phyloP scores from a whole-genome alignment of 2,888 invertebrate genomes.

The Hypomecis punctinalis region DNA sequence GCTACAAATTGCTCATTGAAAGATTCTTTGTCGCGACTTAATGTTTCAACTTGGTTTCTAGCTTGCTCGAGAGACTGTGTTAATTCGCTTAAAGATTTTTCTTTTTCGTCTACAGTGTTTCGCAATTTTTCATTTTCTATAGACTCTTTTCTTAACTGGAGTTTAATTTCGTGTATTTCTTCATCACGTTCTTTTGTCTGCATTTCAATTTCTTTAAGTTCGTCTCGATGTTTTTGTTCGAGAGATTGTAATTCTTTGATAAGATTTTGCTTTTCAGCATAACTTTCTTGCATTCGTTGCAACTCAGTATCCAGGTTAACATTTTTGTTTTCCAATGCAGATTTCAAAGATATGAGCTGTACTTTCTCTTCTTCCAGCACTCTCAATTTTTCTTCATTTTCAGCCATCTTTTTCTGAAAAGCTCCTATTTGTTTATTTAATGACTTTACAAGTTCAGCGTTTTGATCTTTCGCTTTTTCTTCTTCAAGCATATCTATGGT shows the following conservation, averaged over 20 bases:
- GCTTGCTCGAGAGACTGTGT: conserved; percentile 76
- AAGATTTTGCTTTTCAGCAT: conserved; percentile 73
- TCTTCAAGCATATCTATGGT: conserved; percentile 80
- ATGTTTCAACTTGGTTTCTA: conserved; percentile 69
- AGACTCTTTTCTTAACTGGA: conserved; percentile 84
- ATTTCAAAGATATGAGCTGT: conserved; percentile 68
- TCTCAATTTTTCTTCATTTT: conserved; percentile 71
- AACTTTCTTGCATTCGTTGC: conserved; percentile 71
- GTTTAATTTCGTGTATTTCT: conserved; percentile 82
- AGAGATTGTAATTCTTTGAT: conserved; percentile 78
- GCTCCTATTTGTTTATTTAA: conserved; percentile 82
- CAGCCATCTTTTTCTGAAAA: conserved; percentile 72
- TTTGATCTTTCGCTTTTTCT: conserved; percentile 79
- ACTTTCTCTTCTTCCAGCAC: conserved; percentile 76
- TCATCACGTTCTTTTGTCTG: conserved; percentile 84
- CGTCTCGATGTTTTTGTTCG: conserved; percentile 77
- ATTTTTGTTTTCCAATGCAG: conserved; percentile 65
- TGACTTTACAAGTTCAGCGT: conserved; percentile 79
- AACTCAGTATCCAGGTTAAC: conserved; percentile 65
- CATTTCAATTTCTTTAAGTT: conserved; percentile 71
- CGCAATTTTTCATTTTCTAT: conserved; percentile 87
- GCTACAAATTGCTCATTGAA: conserved; percentile 67
- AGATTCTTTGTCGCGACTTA: conserved; percentile 72
- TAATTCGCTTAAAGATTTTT: conserved; percentile 75
- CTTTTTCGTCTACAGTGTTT: conserved; percentile 82